These are phyloP conservation scores for Leptopilina clavipes DNA, from an alignment of 1,140 invertebrate species.

Conservation along the genomic window DNA sequence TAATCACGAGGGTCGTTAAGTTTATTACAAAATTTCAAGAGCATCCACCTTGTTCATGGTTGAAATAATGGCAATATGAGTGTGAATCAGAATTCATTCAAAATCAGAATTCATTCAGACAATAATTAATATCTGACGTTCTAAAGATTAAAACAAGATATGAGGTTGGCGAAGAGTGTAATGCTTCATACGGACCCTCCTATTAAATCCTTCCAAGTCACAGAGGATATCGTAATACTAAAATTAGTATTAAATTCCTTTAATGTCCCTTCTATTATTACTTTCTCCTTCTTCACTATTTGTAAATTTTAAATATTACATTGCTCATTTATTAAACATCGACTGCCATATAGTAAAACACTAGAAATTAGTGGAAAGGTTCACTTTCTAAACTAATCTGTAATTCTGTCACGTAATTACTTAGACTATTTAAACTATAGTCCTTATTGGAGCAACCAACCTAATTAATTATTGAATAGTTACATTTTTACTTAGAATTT, in stretches of 20 bases:
- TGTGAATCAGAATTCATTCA: conserved; percentile 3
- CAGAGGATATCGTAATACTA: background rate
- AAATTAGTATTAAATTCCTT: background rate
- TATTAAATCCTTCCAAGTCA: conserved; percentile 3
- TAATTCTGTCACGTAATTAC: too few species aligned
- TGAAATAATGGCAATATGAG: conserved; percentile 1
- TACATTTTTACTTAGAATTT: background rate
- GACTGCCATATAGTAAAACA: too few species aligned
- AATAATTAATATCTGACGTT: conserved; percentile 9
- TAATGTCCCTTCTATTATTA: too few species aligned
- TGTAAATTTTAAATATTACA: too few species aligned
- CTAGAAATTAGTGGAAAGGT: too few species aligned
- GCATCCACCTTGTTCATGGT: conserved; percentile 51
- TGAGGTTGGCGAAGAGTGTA: conserved; percentile 3
- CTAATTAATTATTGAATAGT: background rate
- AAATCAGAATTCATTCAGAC: background rate
- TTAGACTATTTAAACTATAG: too few species aligned
- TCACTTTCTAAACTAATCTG: too few species aligned
- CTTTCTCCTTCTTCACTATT: too few species aligned
- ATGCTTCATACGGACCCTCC: background rate
- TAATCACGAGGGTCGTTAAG: conserved; percentile 67
- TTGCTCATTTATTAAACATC: too few species aligned
- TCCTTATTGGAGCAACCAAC: background rate
- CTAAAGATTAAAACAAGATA: conserved; percentile 10
- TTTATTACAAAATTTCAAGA: conserved; percentile 64